These are phyloP conservation scores for Linhomoeus sp. DNA, from an alignment of 2,888 invertebrate species.

Conservation along the genomic window DNA sequence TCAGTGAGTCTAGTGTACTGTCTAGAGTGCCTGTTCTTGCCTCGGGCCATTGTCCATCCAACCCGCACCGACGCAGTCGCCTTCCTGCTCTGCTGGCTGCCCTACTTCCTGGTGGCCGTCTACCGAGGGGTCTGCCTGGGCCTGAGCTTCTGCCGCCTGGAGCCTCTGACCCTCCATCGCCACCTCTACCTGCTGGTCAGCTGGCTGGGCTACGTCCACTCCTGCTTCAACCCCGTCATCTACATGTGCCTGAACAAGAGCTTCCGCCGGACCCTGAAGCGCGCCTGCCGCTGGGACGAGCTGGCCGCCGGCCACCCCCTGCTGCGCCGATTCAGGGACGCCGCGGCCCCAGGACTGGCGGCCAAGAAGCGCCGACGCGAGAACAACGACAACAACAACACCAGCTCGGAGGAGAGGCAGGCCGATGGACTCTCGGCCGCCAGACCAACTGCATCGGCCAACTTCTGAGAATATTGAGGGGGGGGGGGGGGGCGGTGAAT, in stretches of 20 bases:
- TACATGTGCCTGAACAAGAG: conserved; percentile 18
- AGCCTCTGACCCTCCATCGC: background rate
- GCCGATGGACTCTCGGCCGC: too few relatives aligned
- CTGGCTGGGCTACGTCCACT: conserved; percentile 15
- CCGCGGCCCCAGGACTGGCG: too few relatives aligned
- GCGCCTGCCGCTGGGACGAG: background rate
- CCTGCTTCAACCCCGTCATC: conserved; percentile 17
- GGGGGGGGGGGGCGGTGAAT: too few relatives aligned
- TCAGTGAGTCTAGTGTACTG: conserved; percentile 9
- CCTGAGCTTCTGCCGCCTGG: background rate
- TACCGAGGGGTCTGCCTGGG: conserved; percentile 10
- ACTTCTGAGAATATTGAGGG: too few relatives aligned
- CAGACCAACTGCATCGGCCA: too few relatives aligned
- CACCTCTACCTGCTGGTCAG: conserved; percentile 6
- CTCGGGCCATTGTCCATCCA: too few relatives aligned
- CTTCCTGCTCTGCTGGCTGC: conserved; percentile 19
- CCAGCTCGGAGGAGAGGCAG: too few relatives aligned
- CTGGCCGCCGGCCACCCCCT: too few relatives aligned
- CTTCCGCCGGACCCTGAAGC: conserved; percentile 13
- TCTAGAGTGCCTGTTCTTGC: too few relatives aligned
- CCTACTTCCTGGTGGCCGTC: conserved; percentile 14
- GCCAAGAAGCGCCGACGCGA: too few relatives aligned
- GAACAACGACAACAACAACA: too few relatives aligned
- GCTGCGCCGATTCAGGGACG: too few relatives aligned
- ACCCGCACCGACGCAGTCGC: conserved; percentile 13